Conservation (phyloP, 2,113 vertebrate genomes). For the Neopipo cinnamomea region DNA sequence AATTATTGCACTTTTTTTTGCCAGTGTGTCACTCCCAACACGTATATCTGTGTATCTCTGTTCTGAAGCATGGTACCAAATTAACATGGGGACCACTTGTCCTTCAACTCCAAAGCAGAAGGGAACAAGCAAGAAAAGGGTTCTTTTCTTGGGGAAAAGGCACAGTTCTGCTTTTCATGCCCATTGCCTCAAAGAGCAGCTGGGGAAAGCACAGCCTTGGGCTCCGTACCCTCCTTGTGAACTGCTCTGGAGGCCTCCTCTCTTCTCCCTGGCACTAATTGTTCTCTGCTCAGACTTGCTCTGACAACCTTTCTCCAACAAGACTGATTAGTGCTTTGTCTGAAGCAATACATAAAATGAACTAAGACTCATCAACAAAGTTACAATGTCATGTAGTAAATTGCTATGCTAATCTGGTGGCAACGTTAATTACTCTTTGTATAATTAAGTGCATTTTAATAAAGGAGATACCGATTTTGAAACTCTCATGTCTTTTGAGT, state of each 20-base stretch:
- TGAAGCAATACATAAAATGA: background rate
- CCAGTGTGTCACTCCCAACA: background rate
- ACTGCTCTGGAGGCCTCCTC: background rate
- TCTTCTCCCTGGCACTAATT: background rate
- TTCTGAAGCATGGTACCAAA: background rate
- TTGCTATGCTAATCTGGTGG: slow-evolving; percentile 45
- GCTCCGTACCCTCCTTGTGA: background rate
- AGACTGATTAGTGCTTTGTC: slow-evolving; percentile 17
- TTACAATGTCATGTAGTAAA: slow-evolving; percentile 24
- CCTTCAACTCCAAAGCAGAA: background rate
- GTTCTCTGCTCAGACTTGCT: background rate
- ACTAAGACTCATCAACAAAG: slow-evolving; percentile 19
- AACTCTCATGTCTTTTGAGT: background rate
- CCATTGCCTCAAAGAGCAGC: background rate
- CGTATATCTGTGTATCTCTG: background rate
- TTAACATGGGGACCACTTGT: background rate
- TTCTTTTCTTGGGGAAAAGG: background rate
- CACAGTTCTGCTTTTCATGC: background rate
- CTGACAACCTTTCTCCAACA: slow-evolving; percentile 8
- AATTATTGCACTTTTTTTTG: background rate
- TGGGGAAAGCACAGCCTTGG: background rate
- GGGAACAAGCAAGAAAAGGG: background rate
- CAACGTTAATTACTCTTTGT: slow-evolving; percentile 35
- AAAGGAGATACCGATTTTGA: slow-evolving; percentile 18
- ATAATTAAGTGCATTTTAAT: slow-evolving; percentile 51